Conservation (phyloP, 2,113 vertebrate species). For the Craseonycteris thonglongyai region DNA sequence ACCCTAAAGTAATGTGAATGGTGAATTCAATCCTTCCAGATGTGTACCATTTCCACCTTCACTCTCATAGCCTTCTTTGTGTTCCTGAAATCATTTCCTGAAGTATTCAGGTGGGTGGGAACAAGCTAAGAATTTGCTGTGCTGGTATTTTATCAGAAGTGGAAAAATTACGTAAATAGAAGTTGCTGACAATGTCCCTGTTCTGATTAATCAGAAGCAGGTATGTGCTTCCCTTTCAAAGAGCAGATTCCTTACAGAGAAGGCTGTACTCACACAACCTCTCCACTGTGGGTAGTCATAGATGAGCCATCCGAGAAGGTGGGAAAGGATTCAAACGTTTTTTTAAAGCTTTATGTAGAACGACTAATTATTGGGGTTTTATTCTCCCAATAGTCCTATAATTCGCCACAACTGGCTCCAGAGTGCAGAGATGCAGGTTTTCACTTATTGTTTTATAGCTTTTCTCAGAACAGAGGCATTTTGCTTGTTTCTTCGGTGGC, state of each 20-base stretch:
- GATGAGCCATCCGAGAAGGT: neutral
- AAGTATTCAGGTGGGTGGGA: neutral
- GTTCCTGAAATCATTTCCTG: neutral
- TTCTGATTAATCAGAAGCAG: conserved; percentile 40
- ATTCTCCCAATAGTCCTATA: neutral
- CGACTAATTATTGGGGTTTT: neutral
- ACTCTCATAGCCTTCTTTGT: neutral
- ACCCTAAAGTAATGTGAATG: neutral
- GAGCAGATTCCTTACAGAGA: neutral
- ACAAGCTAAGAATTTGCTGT: neutral
- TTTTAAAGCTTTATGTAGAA: neutral
- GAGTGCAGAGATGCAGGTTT: neutral
- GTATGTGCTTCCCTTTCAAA: conserved; percentile 18
- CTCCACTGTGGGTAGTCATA: neutral
- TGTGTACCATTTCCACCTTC: neutral
- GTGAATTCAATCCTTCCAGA: neutral
- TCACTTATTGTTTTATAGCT: neutral
- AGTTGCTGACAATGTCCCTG: neutral
- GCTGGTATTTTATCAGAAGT: conserved; percentile 38
- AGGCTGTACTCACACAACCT: neutral
- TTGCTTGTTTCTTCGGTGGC: neutral
- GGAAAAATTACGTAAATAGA: conserved; percentile 38
- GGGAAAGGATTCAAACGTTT: neutral
- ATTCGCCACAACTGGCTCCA: neutral
- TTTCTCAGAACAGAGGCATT: neutral